Evolutionary conservation across 2,113 vertebrate species (phyloP).

Genomic region (Indicator maculatus): DNA sequence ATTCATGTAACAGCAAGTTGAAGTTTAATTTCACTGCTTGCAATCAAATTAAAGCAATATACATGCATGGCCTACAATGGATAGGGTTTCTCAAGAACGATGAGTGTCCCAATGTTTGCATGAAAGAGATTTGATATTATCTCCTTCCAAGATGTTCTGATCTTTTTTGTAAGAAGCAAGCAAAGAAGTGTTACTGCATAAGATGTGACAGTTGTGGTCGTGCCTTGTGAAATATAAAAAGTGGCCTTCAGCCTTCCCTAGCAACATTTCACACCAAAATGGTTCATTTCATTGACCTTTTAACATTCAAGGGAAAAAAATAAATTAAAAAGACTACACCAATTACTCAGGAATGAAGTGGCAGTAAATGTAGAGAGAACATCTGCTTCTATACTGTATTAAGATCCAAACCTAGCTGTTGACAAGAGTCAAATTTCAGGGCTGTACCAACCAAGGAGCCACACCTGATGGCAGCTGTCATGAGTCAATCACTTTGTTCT

Average conservation of each 20-base stretch:
- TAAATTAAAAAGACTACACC: neutral
- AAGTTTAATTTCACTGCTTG: neutral
- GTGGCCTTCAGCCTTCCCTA: neutral
- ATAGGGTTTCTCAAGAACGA: neutral
- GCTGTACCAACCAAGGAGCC: neutral
- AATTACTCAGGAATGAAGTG: neutral
- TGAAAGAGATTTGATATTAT: neutral
- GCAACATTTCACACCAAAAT: neutral
- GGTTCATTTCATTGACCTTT: slow-evolving; percentile 23
- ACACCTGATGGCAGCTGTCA: neutral
- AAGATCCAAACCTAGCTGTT: neutral
- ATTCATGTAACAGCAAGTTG: neutral
- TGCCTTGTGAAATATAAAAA: neutral
- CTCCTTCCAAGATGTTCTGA: neutral
- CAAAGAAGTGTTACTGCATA: neutral
- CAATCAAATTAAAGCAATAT: neutral
- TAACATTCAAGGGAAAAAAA: neutral
- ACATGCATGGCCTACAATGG: neutral
- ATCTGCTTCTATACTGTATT: slow-evolving; percentile 5
- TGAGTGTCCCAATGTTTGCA: neutral
- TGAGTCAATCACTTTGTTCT: neutral
- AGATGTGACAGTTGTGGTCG: neutral
- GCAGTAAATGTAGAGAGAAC: neutral
- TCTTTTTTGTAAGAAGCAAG: neutral
- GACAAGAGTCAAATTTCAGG: neutral